phyloP scores from a whole-genome alignment of 1,140 invertebrate species.

The Euura lappo region DNA sequence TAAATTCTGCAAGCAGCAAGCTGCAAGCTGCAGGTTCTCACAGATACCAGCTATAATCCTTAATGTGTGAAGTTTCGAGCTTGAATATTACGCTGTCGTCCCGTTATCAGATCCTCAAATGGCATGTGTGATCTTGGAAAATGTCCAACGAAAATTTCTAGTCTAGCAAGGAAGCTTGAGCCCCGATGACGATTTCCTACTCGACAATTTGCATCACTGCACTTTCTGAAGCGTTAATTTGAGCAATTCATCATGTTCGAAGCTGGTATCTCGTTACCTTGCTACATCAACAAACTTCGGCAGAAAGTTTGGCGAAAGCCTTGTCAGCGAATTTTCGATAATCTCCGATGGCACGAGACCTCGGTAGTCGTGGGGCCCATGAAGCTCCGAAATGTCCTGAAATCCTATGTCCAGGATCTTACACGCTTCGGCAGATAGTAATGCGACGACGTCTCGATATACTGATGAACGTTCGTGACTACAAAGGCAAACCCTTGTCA shows the following conservation, averaged over 20 bases:
- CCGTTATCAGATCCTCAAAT: background rate
- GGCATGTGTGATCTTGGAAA: no score
- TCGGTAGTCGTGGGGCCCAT: no score
- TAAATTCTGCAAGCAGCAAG: background rate
- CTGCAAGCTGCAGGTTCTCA: background rate
- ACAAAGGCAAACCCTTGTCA: background rate
- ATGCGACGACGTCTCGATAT: background rate
- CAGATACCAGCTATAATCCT: background rate
- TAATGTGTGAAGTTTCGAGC: conserved; percentile 3
- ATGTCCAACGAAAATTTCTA: no score
- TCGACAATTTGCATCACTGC: background rate
- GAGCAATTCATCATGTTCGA: background rate
- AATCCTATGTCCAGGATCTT: background rate
- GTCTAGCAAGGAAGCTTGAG: background rate
- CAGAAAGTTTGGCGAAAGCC: background rate
- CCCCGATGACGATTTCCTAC: background rate
- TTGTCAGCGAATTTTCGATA: background rate
- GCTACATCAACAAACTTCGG: background rate
- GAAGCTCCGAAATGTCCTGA: background rate
- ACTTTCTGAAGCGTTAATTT: background rate
- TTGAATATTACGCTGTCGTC: no score
- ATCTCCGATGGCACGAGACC: background rate
- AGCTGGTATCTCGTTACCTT: background rate
- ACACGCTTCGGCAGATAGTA: background rate
- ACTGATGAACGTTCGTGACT: no score